Evolutionary conservation across 2,113 vertebrate species (phyloP).

Genomic region (Psilopsiagon aymara): DNA sequence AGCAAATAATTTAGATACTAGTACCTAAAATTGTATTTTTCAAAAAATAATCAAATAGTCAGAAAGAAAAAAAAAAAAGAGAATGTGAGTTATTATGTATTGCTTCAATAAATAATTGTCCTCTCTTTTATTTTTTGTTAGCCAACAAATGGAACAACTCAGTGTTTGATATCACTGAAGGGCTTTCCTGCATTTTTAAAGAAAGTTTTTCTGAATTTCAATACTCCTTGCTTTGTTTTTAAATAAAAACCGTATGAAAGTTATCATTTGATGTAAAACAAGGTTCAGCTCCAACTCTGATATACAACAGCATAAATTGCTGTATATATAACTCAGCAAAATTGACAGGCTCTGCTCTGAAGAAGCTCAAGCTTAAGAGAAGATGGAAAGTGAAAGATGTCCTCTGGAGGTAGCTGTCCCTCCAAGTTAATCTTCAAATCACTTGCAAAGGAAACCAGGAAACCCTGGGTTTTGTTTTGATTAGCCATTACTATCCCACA

Average conservation of each 20-base stretch:
- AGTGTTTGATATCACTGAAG: background rate
- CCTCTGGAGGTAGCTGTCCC: slow-evolving; percentile 26
- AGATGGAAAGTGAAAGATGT: slow-evolving; percentile 23
- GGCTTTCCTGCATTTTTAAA: background rate
- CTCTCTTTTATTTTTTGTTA: background rate
- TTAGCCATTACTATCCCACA: background rate
- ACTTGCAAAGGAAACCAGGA: background rate
- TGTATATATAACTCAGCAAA: background rate
- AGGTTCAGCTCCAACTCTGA: background rate
- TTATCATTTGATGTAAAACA: background rate
- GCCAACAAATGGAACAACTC: background rate
- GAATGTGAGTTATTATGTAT: background rate
- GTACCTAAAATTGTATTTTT: background rate
- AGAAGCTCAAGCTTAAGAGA: background rate
- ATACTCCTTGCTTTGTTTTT: background rate
- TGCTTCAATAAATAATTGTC: background rate
- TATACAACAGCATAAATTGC: background rate
- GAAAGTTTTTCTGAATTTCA: background rate
- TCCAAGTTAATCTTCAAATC: background rate
- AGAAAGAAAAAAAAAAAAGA: background rate
- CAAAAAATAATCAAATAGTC: background rate
- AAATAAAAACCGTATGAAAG: background rate
- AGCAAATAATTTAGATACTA: background rate
- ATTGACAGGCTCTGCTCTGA: background rate
- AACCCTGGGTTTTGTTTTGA: background rate